These are phyloP conservation scores for Theonella swinhoei DNA, from an alignment of 37 sponge, comb jelly and placozoan species.

Conservation along the genomic window DNA sequence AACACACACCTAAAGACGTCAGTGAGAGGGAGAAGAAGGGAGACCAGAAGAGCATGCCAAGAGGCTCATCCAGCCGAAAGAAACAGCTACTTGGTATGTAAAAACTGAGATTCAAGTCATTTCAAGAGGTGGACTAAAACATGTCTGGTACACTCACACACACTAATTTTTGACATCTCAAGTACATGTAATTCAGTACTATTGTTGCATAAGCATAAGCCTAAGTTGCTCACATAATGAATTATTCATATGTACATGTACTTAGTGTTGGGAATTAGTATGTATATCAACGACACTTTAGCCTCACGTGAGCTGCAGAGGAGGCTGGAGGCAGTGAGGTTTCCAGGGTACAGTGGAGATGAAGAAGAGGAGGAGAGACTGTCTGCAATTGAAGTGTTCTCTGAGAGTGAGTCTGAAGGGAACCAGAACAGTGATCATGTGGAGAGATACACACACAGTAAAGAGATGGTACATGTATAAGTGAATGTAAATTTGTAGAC, in stretches of 20 bases:
- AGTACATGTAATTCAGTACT: neutral
- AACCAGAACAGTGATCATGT: neutral
- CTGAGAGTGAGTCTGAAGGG: neutral
- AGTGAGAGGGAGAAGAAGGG: neutral
- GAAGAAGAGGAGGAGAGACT: neutral
- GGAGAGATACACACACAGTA: conserved; percentile 20
- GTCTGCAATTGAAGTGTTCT: neutral
- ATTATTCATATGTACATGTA: too few relatives aligned
- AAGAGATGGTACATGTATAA: too few relatives aligned
- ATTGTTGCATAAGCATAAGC: neutral
- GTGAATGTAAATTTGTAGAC: too few relatives aligned
- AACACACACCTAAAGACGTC: neutral
- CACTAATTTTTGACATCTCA: too few relatives aligned
- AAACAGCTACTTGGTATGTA: neutral
- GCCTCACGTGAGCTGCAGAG: neutral
- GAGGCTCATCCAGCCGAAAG: neutral
- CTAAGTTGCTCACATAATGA: too few relatives aligned
- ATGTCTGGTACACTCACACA: too few relatives aligned
- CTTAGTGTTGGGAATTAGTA: neutral
- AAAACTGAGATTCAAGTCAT: neutral
- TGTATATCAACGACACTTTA: neutral
- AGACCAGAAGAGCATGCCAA: neutral
- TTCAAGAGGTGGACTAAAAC: too few relatives aligned
- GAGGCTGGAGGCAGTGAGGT: neutral
- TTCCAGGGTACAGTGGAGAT: neutral